These are phyloP conservation scores for Chromis chromis DNA, from an alignment of 2,797 vertebrate genomes.

Conservation along the genomic window DNA sequence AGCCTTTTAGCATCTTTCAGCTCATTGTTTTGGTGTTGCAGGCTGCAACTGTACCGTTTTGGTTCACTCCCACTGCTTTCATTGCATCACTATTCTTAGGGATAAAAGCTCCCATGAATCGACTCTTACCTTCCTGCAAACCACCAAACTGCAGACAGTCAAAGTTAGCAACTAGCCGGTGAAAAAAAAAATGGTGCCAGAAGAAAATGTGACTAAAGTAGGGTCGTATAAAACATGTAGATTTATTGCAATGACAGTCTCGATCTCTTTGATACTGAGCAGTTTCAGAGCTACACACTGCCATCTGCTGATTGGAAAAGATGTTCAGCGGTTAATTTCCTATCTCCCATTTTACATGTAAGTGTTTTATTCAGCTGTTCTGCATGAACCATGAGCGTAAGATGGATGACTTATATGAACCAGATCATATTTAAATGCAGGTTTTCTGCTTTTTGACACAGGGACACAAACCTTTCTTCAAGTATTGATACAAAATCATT, in stretches of 20 bases:
- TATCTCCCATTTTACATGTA: constrained; percentile 36
- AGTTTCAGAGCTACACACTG: constrained; percentile 45
- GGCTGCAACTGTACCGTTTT: too few species aligned
- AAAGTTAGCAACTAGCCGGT: too few species aligned
- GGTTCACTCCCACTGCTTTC: too few species aligned
- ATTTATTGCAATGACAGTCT: constrained; percentile 2
- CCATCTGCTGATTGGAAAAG: constrained; percentile 60
- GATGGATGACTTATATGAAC: constrained; percentile 24
- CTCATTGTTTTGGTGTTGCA: too few species aligned
- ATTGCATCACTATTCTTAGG: too few species aligned
- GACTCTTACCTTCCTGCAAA: too few species aligned
- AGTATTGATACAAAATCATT: not conserved
- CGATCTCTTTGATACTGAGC: not conserved
- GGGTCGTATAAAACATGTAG: not conserved
- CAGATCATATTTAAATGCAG: not conserved
- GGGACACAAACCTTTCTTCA: not conserved
- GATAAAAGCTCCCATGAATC: too few species aligned
- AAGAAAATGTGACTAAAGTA: too few species aligned
- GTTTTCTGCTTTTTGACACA: not conserved
- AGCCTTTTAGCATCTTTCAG: too few species aligned
- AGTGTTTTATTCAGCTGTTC: constrained; percentile 7
- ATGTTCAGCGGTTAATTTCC: not conserved
- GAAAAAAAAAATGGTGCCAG: too few species aligned
- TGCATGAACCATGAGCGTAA: constrained; percentile 10
- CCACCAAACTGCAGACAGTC: too few species aligned